Evolutionary conservation across 2,888 invertebrate genomes (phyloP).

Genomic region (Conomelus anceps): DNA sequence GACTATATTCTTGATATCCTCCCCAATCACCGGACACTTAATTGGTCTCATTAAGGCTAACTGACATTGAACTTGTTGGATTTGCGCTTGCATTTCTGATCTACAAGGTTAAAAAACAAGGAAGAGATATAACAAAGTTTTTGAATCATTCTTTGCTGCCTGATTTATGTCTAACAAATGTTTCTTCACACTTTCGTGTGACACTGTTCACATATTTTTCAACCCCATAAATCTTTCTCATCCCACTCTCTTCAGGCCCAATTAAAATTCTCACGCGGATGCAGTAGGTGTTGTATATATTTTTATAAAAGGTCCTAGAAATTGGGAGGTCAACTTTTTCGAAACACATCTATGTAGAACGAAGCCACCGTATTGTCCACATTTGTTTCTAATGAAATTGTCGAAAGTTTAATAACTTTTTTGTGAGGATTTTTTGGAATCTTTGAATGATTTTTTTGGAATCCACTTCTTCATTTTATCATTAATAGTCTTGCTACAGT

Average conservation of each 20-base stretch:
- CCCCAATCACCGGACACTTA: no score
- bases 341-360: not conserved
- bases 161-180: not conserved
- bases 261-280: not conserved
- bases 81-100: not conserved
- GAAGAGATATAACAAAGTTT: no score
- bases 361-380: not conserved
- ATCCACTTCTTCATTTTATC: no score
- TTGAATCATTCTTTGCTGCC: not conserved
- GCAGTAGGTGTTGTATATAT: not conserved
- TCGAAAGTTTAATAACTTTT: not conserved
- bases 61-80: not conserved
- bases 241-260: not conserved
- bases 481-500: no score
- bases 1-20: no score
- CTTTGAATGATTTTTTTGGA: no score
- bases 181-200: not conserved
- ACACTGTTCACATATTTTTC: not conserved
- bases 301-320: not conserved
- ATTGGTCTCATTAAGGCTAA: no score
- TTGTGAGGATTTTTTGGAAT: not conserved
- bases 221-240: not conserved
- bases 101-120: no score
- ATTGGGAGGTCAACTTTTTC: not conserved
- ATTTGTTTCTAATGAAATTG: not conserved